Conservation (phyloP, 2,888 invertebrate genomes). For the Aphrophora alni region DNA sequence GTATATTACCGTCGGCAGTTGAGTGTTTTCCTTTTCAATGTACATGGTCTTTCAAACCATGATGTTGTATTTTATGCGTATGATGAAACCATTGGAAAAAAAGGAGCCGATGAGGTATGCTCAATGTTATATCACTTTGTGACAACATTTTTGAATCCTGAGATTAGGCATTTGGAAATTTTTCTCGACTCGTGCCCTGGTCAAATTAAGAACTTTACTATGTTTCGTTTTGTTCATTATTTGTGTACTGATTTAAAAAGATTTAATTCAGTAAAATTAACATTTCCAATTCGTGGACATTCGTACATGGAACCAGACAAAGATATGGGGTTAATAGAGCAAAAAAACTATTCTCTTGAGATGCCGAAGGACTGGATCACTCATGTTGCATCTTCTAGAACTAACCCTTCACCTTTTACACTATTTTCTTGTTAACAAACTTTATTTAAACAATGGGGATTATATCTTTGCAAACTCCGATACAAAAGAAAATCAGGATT, state of each 20-base stretch:
- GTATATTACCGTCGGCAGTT: conserved; percentile 9
- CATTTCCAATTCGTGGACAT: conserved; percentile 20
- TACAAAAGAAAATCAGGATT: neutral
- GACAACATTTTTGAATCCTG: neutral
- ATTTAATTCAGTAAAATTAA: neutral
- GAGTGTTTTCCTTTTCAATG: conserved; percentile 10
- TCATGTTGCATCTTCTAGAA: conserved; percentile 4
- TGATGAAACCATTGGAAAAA: conserved; percentile 13
- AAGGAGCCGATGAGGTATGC: neutral
- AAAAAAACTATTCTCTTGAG: neutral
- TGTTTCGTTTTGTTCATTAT: neutral
- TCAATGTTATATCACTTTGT: conserved; percentile 6
- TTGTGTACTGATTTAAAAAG: neutral
- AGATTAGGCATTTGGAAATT: neutral
- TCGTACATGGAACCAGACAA: conserved; percentile 20
- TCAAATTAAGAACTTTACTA: neutral
- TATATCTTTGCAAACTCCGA: neutral
- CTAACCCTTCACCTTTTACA: neutral
- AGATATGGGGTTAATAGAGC: conserved; percentile 11
- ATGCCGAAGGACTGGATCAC: conserved; percentile 10
- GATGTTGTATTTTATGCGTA: conserved; percentile 20
- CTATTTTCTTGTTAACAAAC: conserved; percentile 18
- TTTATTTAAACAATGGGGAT: neutral
- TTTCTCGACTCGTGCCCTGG: neutral
- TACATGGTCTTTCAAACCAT: conserved; percentile 15